Conservation (phyloP, 2,888 invertebrate species). For the Callosobruchus maculatus region DNA sequence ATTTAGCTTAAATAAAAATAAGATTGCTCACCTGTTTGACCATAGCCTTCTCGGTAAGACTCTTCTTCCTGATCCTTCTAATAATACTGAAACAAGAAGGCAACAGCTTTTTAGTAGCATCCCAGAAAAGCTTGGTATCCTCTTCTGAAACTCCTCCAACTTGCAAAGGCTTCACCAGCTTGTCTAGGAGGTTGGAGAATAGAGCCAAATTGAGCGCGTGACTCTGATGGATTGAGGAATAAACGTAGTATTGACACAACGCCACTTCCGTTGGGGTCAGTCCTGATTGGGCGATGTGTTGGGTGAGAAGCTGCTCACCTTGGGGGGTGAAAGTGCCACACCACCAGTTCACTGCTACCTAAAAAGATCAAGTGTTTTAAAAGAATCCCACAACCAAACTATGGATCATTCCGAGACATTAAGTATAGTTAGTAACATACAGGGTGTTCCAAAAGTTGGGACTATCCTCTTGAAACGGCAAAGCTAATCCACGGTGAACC, state of each 20-base stretch:
- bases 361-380: slow-evolving; percentile 14
- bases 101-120: slow-evolving; percentile 69
- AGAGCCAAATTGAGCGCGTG: slow-evolving; percentile 80
- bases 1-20: too few species aligned
- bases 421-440: too few species aligned
- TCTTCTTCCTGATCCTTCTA: slow-evolving; percentile 70
- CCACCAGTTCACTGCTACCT: slow-evolving; percentile 77
- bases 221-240: slow-evolving; percentile 71
- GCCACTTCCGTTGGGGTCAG: slow-evolving; percentile 65
- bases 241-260: slow-evolving; percentile 77
- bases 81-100: slow-evolving; percentile 75
- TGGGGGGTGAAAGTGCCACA: slow-evolving; percentile 77
- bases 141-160: slow-evolving; percentile 50
- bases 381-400: too few species aligned
- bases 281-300: slow-evolving; percentile 93
- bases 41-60: slow-evolving; percentile 66
- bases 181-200: slow-evolving; percentile 70
- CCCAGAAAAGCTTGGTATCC: slow-evolving; percentile 74
- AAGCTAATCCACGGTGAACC: too few species aligned
- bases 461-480: too few species aligned
- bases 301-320: slow-evolving; percentile 82
- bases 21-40: slow-evolving; percentile 55
- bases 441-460: too few species aligned
- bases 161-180: slow-evolving; percentile 55
- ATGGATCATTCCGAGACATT: too few species aligned